Conservation (phyloP, 2,797 vertebrate genomes). For the Dicrostonyx torquatus region DNA sequence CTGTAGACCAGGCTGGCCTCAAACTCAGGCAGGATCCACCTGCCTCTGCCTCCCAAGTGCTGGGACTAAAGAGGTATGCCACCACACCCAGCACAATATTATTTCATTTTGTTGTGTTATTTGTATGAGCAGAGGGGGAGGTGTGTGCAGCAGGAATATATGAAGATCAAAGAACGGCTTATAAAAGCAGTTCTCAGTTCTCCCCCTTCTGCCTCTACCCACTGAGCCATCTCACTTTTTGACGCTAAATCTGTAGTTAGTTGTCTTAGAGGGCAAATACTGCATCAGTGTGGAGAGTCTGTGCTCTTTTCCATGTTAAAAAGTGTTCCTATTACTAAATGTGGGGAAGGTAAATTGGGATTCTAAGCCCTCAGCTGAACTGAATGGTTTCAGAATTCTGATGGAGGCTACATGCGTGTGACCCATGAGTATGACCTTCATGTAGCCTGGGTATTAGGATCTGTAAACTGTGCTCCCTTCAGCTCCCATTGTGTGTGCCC, state of each 20-base stretch:
- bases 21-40: background rate
- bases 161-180: background rate
- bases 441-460: background rate
- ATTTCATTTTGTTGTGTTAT: background rate
- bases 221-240: background rate
- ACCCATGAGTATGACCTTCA: background rate
- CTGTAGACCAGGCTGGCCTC: background rate
- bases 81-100: background rate
- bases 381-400: background rate
- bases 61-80: background rate
- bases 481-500: rapidly evolving
- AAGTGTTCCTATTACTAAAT: background rate
- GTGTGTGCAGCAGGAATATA: background rate
- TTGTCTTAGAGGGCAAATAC: background rate
- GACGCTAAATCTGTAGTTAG: background rate
- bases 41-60: background rate
- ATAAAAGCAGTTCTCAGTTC: background rate
- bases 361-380: background rate
- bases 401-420: background rate
- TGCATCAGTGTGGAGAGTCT: background rate
- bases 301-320: background rate
- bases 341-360: background rate
- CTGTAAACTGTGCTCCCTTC: background rate
- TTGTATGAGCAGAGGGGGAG: background rate
- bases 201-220: background rate